These are phyloP conservation scores for Cosmia trapezina DNA, from an alignment of 2,888 invertebrate species.

Conservation along the genomic window DNA sequence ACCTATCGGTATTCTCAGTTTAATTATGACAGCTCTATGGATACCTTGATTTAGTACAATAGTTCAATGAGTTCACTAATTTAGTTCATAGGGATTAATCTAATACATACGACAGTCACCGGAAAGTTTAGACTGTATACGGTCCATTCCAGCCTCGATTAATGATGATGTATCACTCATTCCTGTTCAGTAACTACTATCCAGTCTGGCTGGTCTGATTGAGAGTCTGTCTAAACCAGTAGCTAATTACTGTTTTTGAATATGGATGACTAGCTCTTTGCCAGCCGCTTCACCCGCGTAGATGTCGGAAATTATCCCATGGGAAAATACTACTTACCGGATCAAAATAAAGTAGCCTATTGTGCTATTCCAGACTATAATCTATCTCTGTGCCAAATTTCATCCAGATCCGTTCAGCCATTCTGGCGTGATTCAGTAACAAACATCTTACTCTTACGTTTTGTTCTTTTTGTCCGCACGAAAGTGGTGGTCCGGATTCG, in stretches of 20 bases:
- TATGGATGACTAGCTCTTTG: background rate
- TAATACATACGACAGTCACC: conserved; percentile 38
- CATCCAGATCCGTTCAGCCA: too few relatives aligned
- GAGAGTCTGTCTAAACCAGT: background rate
- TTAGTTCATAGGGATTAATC: conserved; percentile 40
- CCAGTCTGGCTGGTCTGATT: background rate
- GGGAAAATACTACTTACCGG: too few relatives aligned
- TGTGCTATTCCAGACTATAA: too few relatives aligned
- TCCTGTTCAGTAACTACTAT: conserved; percentile 5
- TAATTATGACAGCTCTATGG: background rate
- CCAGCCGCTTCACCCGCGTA: too few relatives aligned
- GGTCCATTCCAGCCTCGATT: conserved; percentile 39
- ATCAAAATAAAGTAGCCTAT: too few relatives aligned
- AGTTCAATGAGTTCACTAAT: conserved; percentile 30
- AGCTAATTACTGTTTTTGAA: background rate
- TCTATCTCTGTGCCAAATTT: too few relatives aligned
- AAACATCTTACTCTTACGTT: too few relatives aligned
- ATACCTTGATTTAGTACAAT: background rate
- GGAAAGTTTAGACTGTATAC: conserved; percentile 35
- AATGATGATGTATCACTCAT: conserved; percentile 40
- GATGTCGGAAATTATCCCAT: too few relatives aligned
- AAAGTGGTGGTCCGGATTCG: too few relatives aligned
- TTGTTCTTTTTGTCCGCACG: too few relatives aligned
- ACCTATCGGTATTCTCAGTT: background rate
- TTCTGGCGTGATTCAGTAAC: too few relatives aligned